Conservation (phyloP, 2,797 vertebrate species). For the Sternotherus odoratus region DNA sequence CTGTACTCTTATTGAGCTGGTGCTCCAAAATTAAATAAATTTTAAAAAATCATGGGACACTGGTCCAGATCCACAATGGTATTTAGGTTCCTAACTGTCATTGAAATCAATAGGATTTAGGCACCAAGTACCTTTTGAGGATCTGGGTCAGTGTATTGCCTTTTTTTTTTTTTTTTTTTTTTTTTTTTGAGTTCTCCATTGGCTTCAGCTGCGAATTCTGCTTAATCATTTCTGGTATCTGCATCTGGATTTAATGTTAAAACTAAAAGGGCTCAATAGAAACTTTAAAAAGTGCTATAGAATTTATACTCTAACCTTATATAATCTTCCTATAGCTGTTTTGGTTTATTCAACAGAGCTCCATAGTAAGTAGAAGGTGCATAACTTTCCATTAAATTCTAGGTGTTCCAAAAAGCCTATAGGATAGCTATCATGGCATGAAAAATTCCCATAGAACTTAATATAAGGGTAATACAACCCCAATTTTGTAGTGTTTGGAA, state of each 20-base stretch:
- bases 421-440: neutral
- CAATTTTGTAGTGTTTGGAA: neutral
- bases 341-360: neutral
- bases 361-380: neutral
- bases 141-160: neutral
- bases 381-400: neutral
- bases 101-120: neutral
- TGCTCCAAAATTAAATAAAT: neutral
- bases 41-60: neutral
- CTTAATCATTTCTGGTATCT: neutral
- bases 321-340: neutral
- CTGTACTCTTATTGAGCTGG: neutral
- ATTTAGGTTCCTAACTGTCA: neutral
- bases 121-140: neutral
- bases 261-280: neutral
- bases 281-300: neutral
- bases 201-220: neutral
- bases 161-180: neutral
- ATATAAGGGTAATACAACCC: neutral
- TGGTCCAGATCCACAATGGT: neutral
- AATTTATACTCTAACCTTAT: neutral
- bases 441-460: neutral
- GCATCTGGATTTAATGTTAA: neutral
- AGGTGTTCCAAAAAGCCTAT: neutral
- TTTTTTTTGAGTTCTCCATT: neutral